Conservation (phyloP, 2,888 invertebrate genomes). For the Drosophila villosipedis region DNA sequence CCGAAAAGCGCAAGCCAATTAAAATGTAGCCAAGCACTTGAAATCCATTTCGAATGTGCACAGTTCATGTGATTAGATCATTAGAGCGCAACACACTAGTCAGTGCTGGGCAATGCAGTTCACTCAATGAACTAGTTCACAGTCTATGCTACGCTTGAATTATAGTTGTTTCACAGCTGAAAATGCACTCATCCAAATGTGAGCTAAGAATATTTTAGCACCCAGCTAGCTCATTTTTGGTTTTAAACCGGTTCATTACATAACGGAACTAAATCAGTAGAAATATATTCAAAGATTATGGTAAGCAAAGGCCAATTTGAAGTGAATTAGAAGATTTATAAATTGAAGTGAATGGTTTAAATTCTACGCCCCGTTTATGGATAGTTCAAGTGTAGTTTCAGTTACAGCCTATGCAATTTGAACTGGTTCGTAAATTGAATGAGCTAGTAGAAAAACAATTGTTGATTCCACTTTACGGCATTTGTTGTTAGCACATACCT, state of each 20-base stretch:
- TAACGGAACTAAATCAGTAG: neutral
- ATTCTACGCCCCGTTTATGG: no score
- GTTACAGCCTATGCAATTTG: neutral
- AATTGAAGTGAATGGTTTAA: neutral
- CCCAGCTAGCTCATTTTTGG: neutral
- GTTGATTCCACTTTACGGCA: neutral
- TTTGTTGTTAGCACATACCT: neutral
- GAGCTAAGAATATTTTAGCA: neutral
- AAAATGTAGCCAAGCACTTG: slow-evolving; percentile 68
- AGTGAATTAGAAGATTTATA: neutral
- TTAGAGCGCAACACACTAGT: slow-evolving; percentile 55
- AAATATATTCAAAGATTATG: neutral
- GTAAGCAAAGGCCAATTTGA: neutral
- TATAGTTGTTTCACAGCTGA: neutral
- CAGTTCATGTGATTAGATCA: slow-evolving; percentile 76
- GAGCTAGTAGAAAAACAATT: neutral
- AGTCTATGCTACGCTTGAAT: neutral
- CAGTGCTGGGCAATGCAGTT: slow-evolving; percentile 29
- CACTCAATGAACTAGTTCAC: slow-evolving; percentile 22
- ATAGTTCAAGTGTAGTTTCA: neutral
- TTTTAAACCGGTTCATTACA: no score
- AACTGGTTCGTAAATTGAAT: neutral
- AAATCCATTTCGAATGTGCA: slow-evolving; percentile 56
- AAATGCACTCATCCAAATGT: neutral
- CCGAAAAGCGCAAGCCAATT: slow-evolving; percentile 69